Conservation (phyloP, 2,113 vertebrate genomes). For the Genyomyrus donnyi region DNA sequence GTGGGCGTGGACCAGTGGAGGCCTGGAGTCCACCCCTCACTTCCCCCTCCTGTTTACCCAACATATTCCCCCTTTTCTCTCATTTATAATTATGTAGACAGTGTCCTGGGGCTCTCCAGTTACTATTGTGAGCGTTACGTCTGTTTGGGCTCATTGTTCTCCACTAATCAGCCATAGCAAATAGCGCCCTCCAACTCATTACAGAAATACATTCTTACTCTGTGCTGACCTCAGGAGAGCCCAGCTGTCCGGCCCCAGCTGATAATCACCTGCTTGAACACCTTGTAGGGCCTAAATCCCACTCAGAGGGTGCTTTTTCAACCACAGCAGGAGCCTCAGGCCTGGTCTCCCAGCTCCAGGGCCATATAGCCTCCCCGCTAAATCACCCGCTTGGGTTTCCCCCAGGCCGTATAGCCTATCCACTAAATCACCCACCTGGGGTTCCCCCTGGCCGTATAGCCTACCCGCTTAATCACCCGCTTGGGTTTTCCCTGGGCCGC, state of each 20-base stretch:
- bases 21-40: constrained; percentile 39
- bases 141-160: constrained; percentile 84
- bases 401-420: not conserved
- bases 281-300: constrained; percentile 46
- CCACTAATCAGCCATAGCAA: constrained; percentile 80
- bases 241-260: constrained; percentile 54
- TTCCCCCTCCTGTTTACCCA: not conserved
- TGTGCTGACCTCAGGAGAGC: constrained; percentile 74
- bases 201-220: constrained; percentile 61
- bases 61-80: not conserved
- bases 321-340: not conserved
- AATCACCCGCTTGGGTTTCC: constrained; percentile 28
- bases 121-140: constrained; percentile 66
- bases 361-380: not conserved
- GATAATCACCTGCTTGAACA: constrained; percentile 60
- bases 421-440: no score
- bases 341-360: not conserved
- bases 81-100: constrained; percentile 63
- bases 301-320: not conserved
- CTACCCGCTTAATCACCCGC: no score
- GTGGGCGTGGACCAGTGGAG: constrained; percentile 6
- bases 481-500: not conserved
- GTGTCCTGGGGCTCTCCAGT: constrained; percentile 73
- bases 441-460: no score
- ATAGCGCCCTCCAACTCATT: constrained; percentile 74